phyloP scores from a whole-genome alignment of 2,797 vertebrate species.

The Chrysolophus pictus region DNA sequence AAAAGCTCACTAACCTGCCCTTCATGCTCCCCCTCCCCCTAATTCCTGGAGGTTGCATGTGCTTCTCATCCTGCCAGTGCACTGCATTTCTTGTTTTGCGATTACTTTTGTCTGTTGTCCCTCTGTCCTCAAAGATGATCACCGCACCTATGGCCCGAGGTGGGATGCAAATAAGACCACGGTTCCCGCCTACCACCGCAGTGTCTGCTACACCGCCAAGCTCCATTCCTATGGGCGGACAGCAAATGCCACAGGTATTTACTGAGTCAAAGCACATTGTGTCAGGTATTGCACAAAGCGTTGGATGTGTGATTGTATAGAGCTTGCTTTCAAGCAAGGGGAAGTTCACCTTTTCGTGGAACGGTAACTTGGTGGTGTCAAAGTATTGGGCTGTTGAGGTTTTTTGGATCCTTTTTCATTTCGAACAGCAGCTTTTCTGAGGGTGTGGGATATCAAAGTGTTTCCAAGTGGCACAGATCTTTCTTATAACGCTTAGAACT shows the following conservation, averaged over 20 bases:
- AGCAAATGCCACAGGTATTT: slow-evolving; percentile 91
- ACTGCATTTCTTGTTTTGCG: slow-evolving; percentile 85
- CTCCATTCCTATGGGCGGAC: slow-evolving; percentile 84
- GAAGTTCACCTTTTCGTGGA: not conserved
- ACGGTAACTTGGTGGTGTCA: not conserved
- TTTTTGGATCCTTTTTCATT: not conserved
- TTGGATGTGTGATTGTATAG: not conserved
- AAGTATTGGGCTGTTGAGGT: not conserved
- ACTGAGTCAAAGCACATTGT: slow-evolving; percentile 46
- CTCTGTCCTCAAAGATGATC: slow-evolving; percentile 91
- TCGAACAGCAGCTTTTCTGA: not conserved
- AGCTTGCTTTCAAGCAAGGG: not conserved
- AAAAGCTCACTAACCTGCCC: slow-evolving; percentile 54
- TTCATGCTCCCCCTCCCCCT: slow-evolving; percentile 15
- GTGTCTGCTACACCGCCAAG: slow-evolving; percentile 84
- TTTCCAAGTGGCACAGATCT: not conserved
- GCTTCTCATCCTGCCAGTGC: slow-evolving; percentile 77
- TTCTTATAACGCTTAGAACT: not conserved
- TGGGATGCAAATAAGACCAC: slow-evolving; percentile 88
- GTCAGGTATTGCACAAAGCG: not conserved
- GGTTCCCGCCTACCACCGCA: slow-evolving; percentile 85
- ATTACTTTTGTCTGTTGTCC: slow-evolving; percentile 90
- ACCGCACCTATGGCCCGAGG: slow-evolving; percentile 84
- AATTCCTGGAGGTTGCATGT: slow-evolving; percentile 70
- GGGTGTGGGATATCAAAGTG: not conserved